phyloP scores from a whole-genome alignment of 2,888 invertebrate species.

The Timandra comae region DNA sequence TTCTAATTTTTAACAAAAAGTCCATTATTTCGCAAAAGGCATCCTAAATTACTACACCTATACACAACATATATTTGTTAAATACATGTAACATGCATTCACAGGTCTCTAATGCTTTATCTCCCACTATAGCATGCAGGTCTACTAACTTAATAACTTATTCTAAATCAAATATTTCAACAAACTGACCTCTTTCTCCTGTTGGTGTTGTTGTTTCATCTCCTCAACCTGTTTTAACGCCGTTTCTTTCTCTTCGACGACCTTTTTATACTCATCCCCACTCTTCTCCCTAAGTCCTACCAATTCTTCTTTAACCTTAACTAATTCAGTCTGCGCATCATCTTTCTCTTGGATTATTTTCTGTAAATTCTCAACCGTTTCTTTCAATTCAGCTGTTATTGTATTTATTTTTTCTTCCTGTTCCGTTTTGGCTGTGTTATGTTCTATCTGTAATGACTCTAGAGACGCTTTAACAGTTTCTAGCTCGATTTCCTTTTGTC shows the following conservation, averaged over 20 bases:
- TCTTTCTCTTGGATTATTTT: slow-evolving; percentile 48
- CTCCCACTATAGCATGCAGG: neutral
- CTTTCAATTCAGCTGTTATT: slow-evolving; percentile 53
- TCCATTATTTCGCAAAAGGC: too few relatives aligned
- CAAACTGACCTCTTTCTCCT: slow-evolving; percentile 63
- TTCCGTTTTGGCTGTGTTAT: slow-evolving; percentile 56
- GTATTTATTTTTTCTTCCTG: slow-evolving; percentile 55
- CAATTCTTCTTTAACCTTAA: slow-evolving; percentile 55
- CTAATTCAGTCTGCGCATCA: slow-evolving; percentile 49
- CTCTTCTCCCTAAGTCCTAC: slow-evolving; percentile 49
- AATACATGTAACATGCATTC: slow-evolving; percentile 7
- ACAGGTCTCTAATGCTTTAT: neutral
- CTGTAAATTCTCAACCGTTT: slow-evolving; percentile 51
- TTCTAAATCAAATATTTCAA: too few relatives aligned
- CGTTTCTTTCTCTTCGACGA: slow-evolving; percentile 52
- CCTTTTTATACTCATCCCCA: slow-evolving; percentile 58
- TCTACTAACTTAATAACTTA: neutral
- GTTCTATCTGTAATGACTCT: slow-evolving; percentile 64
- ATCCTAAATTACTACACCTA: too few relatives aligned
- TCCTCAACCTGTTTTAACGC: slow-evolving; percentile 50
- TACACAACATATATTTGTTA: too few relatives aligned
- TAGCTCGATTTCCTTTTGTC: slow-evolving; percentile 73
- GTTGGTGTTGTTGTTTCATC: slow-evolving; percentile 45
- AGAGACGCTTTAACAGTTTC: slow-evolving; percentile 59
- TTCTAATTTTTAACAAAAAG: too few relatives aligned